Percentiles rank a stretch among this genome's conserved stretches.
Conservation (phyloP, 1,140 invertebrate genomes). For the Diprion similis region DNA sequence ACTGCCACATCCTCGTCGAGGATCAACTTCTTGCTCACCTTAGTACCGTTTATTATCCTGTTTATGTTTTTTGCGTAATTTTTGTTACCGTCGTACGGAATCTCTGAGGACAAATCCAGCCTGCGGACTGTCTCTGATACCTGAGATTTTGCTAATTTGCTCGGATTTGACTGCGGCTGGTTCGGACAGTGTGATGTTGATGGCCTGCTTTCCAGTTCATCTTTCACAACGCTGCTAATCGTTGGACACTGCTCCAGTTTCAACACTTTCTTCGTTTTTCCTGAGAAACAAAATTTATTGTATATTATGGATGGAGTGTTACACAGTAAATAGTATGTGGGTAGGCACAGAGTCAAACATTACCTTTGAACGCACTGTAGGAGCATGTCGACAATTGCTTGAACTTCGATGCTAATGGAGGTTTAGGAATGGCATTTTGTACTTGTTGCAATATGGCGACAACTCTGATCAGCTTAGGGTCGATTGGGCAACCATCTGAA, state of each 20-base stretch:
- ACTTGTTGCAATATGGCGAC: slow-evolving; percentile 48
- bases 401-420: slow-evolving; percentile 44
- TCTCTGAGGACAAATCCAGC: slow-evolving; percentile 33
- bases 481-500: slow-evolving; percentile 55
- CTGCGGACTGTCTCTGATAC: slow-evolving; percentile 30
- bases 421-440: slow-evolving; percentile 44
- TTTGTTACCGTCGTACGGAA: slow-evolving; percentile 52
- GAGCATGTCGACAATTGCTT: slow-evolving; percentile 54
- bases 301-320: background rate
- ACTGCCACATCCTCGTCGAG: slow-evolving; percentile 27
- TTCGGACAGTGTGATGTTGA: slow-evolving; percentile 32
- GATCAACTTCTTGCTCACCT: slow-evolving; percentile 41
- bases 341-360: slow-evolving; percentile 1
- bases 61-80: slow-evolving; percentile 49
- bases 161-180: slow-evolving; percentile 20
- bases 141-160: slow-evolving; percentile 29
- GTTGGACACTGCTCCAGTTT: slow-evolving; percentile 28
- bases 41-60: slow-evolving; percentile 47
- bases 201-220: slow-evolving; percentile 25
- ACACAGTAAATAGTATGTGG: background rate
- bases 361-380: slow-evolving; percentile 60
- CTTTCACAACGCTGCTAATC: background rate
- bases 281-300: slow-evolving; percentile 30
- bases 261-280: slow-evolving; percentile 36
- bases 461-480: slow-evolving; percentile 57